These are phyloP conservation scores for Heterochromis multidens DNA, from an alignment of 2,113 vertebrate species.

Conservation along the genomic window DNA sequence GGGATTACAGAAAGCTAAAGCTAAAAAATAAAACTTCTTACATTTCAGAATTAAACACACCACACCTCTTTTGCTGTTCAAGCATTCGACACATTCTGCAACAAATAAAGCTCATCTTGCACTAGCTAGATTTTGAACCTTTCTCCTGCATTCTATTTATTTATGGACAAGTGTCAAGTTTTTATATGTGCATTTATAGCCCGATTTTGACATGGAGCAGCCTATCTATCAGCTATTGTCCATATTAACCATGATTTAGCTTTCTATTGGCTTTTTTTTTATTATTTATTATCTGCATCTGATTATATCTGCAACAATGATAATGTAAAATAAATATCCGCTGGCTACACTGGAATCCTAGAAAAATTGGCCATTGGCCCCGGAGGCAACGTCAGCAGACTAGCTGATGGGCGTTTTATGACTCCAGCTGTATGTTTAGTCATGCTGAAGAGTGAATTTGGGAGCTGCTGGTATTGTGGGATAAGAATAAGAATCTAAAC, in stretches of 20 bases:
- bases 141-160: background rate
- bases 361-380: background rate
- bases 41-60: too few species aligned
- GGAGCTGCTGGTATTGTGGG: background rate
- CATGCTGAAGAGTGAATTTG: too few species aligned
- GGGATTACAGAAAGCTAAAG: background rate
- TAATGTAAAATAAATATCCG: background rate
- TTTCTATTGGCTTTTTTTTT: background rate
- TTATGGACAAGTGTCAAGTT: too few species aligned
- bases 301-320: background rate
- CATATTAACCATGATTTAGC: background rate
- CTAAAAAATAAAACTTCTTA: too few species aligned
- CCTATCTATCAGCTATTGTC: background rate
- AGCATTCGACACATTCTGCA: background rate
- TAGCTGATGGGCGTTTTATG: background rate
- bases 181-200: background rate
- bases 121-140: background rate
- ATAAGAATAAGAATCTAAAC: background rate
- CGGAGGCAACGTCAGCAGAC: background rate
- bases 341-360: background rate
- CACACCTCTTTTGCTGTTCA: background rate
- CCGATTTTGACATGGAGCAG: background rate
- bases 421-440: background rate
- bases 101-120: background rate
- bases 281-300: background rate